A percentile compares a stretch with the other conserved stretches of the same genome.
phyloP scores from a whole-genome alignment of 2,797 vertebrate genomes.

The Protonibea diacanthus region DNA sequence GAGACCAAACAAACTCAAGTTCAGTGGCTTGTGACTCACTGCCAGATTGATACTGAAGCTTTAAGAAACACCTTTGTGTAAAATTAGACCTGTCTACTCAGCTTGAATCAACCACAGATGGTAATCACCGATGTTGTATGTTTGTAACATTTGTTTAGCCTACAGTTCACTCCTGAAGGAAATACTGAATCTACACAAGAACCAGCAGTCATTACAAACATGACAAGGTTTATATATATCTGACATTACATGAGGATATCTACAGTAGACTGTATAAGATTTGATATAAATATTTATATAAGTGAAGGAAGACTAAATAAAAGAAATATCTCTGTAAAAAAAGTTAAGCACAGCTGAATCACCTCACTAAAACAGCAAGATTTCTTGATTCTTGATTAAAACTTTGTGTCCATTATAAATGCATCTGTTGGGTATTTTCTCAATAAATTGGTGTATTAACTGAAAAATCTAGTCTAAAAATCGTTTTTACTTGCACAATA shows the following conservation, averaged over 20 bases:
- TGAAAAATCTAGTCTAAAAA: too few relatives aligned
- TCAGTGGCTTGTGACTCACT: constrained; percentile 5
- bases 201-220: too few relatives aligned
- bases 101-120: not conserved
- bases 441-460: too few relatives aligned
- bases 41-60: not conserved
- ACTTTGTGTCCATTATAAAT: too few relatives aligned
- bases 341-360: too few relatives aligned
- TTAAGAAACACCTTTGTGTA: not conserved
- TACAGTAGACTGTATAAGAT: not conserved
- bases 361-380: too few relatives aligned
- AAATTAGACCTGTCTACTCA: not conserved
- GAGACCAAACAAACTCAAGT: constrained; percentile 17
- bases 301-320: not conserved
- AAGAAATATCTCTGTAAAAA: not conserved
- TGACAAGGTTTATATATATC: not conserved
- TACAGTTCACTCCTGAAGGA: not conserved
- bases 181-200: too few relatives aligned
- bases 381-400: too few relatives aligned
- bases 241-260: not conserved
- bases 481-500: too few relatives aligned
- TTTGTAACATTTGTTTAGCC: not conserved
- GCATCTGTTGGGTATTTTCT: too few relatives aligned
- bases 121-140: too few relatives aligned
- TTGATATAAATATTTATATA: not conserved